Conservation (phyloP, 1,140 invertebrate genomes). For the Eriocheir sinensis region DNA sequence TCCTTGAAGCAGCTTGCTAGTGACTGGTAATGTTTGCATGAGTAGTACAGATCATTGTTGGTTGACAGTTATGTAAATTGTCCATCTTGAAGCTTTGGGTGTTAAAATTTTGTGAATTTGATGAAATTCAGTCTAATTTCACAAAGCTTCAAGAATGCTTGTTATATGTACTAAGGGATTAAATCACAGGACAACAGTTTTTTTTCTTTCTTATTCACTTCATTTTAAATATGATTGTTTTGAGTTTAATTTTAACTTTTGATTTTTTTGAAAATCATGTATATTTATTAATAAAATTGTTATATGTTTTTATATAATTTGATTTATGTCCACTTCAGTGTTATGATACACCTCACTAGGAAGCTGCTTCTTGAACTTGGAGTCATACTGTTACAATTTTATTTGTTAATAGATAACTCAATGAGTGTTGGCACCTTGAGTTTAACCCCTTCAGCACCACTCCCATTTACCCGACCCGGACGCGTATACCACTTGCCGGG, state of each 20-base stretch:
- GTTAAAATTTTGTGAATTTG: background rate
- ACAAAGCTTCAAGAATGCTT: too few species aligned
- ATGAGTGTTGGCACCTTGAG: background rate
- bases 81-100: background rate
- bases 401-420: background rate
- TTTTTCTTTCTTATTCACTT: too few species aligned
- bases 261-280: background rate
- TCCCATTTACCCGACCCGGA: background rate
- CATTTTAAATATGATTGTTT: background rate
- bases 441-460: background rate
- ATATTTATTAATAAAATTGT: slow-evolving; percentile 24
- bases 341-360: background rate
- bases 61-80: background rate
- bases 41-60: background rate
- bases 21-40: background rate
- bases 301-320: slow-evolving; percentile 8
- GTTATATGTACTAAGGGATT: too few species aligned
- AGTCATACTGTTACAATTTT: background rate
- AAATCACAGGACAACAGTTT: too few species aligned
- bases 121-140: background rate
- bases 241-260: background rate
- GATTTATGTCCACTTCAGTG: background rate
- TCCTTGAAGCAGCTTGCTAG: background rate
- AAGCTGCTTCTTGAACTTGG: background rate
- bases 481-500: background rate